Evolutionary conservation across 2,888 invertebrate genomes (phyloP).

Genomic region (Mycalesis mineus): DNA sequence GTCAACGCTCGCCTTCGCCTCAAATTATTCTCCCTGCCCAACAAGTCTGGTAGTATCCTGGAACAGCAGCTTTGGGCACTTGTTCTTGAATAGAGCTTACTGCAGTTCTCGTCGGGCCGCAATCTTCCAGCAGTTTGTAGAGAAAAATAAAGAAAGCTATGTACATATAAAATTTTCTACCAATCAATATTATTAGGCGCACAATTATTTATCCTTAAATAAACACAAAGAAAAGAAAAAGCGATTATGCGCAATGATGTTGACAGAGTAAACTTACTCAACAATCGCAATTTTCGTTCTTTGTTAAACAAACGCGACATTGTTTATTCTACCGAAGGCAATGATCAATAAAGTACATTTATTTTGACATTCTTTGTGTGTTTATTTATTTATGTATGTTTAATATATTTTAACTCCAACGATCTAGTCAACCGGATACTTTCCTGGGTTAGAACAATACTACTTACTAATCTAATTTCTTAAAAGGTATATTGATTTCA

Average conservation of each 20-base stretch:
- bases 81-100: too few relatives aligned
- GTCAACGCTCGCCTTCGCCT: too few relatives aligned
- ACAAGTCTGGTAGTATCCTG: too few relatives aligned
- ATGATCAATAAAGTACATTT: conserved; percentile 9
- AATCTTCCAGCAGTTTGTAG: too few relatives aligned
- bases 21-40: too few relatives aligned
- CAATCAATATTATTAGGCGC: background rate
- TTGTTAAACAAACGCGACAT: conserved; percentile 14
- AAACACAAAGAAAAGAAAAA: conserved; percentile 18
- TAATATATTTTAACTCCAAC: background rate
- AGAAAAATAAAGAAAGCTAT: too few relatives aligned
- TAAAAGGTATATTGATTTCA: too few relatives aligned
- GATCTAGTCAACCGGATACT: background rate
- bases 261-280: conserved; percentile 24
- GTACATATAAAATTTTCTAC: background rate
- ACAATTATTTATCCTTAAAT: conserved; percentile 9
- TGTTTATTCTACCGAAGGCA: conserved; percentile 18
- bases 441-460: background rate
- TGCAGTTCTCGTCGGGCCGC: too few relatives aligned
- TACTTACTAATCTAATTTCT: too few relatives aligned
- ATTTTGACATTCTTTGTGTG: conserved; percentile 5
- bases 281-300: conserved; percentile 21
- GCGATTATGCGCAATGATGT: conserved; percentile 26
- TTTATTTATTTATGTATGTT: background rate
- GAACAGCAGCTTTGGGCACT: too few relatives aligned